phyloP scores from a whole-genome alignment of 2,797 vertebrate genomes.

The Notoglanidium macrostoma region DNA sequence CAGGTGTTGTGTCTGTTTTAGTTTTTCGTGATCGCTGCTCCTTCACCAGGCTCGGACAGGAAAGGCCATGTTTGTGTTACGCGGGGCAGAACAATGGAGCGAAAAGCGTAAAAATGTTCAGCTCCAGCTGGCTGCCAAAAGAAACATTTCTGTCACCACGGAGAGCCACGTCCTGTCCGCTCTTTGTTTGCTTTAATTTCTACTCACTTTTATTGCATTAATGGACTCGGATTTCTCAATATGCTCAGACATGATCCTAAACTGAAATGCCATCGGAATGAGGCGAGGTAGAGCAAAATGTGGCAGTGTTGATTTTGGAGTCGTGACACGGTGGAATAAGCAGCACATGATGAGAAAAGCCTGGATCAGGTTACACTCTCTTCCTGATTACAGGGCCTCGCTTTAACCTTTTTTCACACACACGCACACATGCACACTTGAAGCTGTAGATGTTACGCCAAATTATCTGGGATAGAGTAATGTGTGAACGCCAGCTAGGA shows the following conservation, averaged over 20 bases:
- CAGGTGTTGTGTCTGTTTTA: background rate
- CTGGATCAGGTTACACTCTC: slow-evolving; percentile 15
- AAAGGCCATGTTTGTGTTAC: slow-evolving; percentile 54
- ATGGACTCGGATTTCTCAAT: background rate
- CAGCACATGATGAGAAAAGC: slow-evolving; percentile 23
- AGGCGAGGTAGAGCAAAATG: slow-evolving; percentile 18
- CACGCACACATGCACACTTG: background rate
- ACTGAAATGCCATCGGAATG: slow-evolving; percentile 36
- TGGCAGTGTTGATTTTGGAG: slow-evolving; percentile 28
- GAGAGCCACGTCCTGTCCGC: slow-evolving; percentile 40
- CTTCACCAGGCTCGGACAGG: slow-evolving; percentile 46
- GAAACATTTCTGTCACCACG: slow-evolving; percentile 56
- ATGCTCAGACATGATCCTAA: slow-evolving; percentile 5
- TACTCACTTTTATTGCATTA: slow-evolving; percentile 30
- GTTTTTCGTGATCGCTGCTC: slow-evolving; percentile 26
- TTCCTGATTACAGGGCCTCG: slow-evolving; percentile 9
- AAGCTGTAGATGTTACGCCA: slow-evolving; percentile 10
- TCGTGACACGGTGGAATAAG: slow-evolving; percentile 17
- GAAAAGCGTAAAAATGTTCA: slow-evolving; percentile 39
- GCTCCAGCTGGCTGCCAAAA: slow-evolving; percentile 52
- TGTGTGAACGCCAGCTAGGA: slow-evolving; percentile 10
- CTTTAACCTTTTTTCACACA: background rate
- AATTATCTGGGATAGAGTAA: slow-evolving; percentile 3
- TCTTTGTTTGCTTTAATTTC: slow-evolving; percentile 40
- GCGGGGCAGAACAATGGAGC: slow-evolving; percentile 56